Conservation (phyloP, 2,888 invertebrate species). For the Pyrrhia umbra region DNA sequence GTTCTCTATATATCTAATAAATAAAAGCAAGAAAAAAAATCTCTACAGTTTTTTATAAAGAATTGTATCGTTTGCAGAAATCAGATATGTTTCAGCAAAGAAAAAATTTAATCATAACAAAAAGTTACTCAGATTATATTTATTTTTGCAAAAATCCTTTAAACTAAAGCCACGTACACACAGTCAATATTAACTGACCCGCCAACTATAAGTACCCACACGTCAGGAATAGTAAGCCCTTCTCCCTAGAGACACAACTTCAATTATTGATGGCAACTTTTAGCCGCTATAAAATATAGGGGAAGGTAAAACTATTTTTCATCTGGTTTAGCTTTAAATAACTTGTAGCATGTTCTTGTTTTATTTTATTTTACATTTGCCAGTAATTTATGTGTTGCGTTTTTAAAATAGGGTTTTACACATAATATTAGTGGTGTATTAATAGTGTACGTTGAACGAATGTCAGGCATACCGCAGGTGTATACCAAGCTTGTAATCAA, state of each 20-base stretch:
- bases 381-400: slow-evolving; percentile 42
- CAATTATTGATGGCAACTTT: slow-evolving; percentile 90
- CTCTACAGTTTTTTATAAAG: no score
- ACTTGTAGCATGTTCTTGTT: slow-evolving; percentile 65
- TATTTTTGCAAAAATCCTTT: slow-evolving; percentile 31
- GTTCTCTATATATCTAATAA: no score
- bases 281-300: slow-evolving; percentile 87
- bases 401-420: slow-evolving; percentile 54
- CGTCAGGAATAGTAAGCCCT: slow-evolving; percentile 78
- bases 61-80: no score
- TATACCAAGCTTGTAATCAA: slow-evolving; percentile 38
- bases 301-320: slow-evolving; percentile 81
- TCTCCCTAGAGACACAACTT: slow-evolving; percentile 83
- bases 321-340: slow-evolving; percentile 83
- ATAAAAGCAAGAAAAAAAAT: no score
- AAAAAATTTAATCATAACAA: background rate
- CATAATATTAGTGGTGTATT: slow-evolving; percentile 48
- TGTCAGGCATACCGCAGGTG: slow-evolving; percentile 53
- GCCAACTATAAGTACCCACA: slow-evolving; percentile 59
- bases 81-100: background rate
- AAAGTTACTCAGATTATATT: slow-evolving; percentile 18
- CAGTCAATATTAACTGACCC: slow-evolving; percentile 54
- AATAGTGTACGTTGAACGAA: slow-evolving; percentile 40
- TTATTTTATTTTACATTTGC: slow-evolving; percentile 56
- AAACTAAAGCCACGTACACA: slow-evolving; percentile 54